A percentile compares a stretch with the other conserved stretches of the same genome.
Conservation (phyloP, 2,113 vertebrate species). For the Clarias gariepinus region DNA sequence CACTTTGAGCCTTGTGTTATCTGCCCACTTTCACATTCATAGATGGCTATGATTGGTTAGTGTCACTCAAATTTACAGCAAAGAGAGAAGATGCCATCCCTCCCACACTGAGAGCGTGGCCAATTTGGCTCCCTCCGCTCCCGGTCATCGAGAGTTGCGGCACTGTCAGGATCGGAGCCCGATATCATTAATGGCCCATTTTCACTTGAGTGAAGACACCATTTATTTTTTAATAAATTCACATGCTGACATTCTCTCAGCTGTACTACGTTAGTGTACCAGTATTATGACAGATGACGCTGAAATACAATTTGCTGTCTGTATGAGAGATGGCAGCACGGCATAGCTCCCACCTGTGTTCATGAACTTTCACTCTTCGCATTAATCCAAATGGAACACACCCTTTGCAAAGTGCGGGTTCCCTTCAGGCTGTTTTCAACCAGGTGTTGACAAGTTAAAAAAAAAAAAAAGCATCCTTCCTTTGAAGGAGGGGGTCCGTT, state of each 20-base stretch:
- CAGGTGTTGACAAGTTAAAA: constrained; percentile 16
- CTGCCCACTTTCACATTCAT: not conserved
- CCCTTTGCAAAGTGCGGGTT: constrained; percentile 14
- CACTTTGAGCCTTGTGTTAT: not conserved
- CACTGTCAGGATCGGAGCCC: not conserved
- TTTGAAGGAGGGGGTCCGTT: constrained; percentile 29
- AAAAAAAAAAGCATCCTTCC: constrained; percentile 27
- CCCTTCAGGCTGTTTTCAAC: constrained; percentile 24
- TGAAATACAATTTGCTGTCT: not conserved
- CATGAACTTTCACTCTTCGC: constrained; percentile 18
- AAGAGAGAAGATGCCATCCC: not conserved
- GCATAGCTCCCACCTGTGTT: not conserved
- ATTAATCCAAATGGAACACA: constrained; percentile 29
- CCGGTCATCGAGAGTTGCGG: not conserved
- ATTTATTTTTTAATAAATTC: not conserved
- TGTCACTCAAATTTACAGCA: not conserved
- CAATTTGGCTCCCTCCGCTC: not conserved
- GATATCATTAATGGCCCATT: not conserved
- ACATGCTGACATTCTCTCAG: not conserved
- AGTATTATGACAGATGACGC: not conserved
- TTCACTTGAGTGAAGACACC: not conserved
- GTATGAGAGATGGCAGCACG: not conserved
- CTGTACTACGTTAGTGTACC: not conserved
- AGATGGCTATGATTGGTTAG: not conserved
- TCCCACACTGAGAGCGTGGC: not conserved